phyloP scores from a whole-genome alignment of 2,797 vertebrate genomes.

The Discoglossus pictus region DNA sequence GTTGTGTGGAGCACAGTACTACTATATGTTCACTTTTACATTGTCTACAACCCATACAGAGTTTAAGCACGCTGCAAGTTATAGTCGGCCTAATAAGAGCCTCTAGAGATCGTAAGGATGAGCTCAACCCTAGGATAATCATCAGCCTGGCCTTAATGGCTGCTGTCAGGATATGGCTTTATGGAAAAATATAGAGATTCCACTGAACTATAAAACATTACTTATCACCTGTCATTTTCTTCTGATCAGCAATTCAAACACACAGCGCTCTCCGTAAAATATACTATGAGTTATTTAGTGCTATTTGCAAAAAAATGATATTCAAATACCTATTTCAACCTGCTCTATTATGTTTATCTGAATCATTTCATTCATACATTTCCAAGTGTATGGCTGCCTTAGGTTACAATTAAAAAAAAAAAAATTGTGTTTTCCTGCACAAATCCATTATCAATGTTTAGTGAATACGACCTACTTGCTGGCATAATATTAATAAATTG shows the following conservation, averaged over 20 bases:
- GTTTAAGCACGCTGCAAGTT: neutral
- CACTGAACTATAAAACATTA: constrained; percentile 3
- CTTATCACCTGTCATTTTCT: neutral
- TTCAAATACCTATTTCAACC: too few species aligned
- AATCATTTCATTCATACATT: too few species aligned
- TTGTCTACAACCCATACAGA: too few species aligned
- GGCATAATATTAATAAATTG: constrained; percentile 32
- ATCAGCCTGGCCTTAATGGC: neutral
- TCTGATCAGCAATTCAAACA: too few species aligned
- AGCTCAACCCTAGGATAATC: neutral
- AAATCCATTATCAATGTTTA: constrained; percentile 10
- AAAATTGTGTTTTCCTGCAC: neutral
- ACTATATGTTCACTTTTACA: too few species aligned
- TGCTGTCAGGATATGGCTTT: constrained; percentile 1
- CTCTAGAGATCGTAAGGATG: neutral
- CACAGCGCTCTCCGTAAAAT: too few species aligned
- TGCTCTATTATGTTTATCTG: too few species aligned
- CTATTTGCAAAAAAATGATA: too few species aligned
- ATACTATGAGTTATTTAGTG: too few species aligned
- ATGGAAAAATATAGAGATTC: constrained; percentile 9
- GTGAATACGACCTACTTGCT: constrained; percentile 21
- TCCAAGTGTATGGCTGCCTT: too few species aligned
- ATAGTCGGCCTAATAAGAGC: constrained; percentile 2
- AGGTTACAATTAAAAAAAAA: too few species aligned
- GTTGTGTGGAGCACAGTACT: too few species aligned